Conservation (phyloP, 1,140 invertebrate species). For the Prorops nasuta region DNA sequence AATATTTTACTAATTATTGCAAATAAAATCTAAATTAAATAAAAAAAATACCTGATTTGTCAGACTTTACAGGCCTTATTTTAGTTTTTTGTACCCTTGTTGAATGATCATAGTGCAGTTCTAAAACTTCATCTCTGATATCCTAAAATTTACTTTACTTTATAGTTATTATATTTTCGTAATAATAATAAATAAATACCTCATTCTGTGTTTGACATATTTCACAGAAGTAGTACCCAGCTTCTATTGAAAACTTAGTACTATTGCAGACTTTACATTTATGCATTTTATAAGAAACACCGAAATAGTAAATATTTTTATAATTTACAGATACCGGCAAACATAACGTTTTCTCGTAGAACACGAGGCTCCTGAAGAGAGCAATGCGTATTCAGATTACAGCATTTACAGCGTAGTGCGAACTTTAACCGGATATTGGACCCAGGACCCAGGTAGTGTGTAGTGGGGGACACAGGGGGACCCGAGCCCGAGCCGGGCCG, state of each 20-base stretch:
- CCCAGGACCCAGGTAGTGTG: too few species aligned
- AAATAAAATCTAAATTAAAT: neutral
- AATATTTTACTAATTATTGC: constrained; percentile 10
- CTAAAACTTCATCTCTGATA: constrained; percentile 49
- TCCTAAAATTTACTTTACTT: constrained; percentile 37
- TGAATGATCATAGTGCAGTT: constrained; percentile 24
- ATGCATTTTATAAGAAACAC: constrained; percentile 12
- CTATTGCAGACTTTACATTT: constrained; percentile 52
- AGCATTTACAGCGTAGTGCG: too few species aligned
- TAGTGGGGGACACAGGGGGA: too few species aligned
- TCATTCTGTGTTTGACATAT: constrained; percentile 59
- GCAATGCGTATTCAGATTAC: too few species aligned
- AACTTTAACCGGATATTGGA: too few species aligned
- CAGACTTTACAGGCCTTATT: constrained; percentile 18
- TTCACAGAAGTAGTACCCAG: constrained; percentile 58
- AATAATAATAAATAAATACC: constrained; percentile 32
- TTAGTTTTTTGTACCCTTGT: constrained; percentile 29
- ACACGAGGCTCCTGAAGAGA: too few species aligned
- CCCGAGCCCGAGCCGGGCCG: too few species aligned
- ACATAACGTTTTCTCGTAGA: too few species aligned
- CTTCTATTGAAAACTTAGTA: constrained; percentile 51
- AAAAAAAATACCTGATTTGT: constrained; percentile 13
- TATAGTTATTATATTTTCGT: neutral
- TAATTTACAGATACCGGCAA: too few species aligned
- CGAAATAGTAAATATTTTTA: constrained; percentile 8